Evolutionary conservation across 2,797 vertebrate species (phyloP).

Genomic region (Sciurus carolinensis): DNA sequence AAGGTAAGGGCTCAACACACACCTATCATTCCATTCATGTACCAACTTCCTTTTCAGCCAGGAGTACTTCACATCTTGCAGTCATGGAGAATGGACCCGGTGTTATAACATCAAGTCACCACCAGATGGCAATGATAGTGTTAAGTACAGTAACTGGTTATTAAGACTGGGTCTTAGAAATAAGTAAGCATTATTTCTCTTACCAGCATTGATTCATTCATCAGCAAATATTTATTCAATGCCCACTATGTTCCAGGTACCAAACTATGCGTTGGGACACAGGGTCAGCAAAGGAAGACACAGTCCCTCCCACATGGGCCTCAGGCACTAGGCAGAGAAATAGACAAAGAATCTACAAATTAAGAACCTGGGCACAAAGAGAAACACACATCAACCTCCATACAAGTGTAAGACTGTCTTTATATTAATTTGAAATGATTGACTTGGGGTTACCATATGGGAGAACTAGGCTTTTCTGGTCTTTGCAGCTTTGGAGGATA

Average conservation of each 20-base stretch:
- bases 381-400: neutral
- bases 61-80: neutral
- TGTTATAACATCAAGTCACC: neutral
- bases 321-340: neutral
- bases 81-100: fast-evolving
- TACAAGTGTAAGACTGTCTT: neutral
- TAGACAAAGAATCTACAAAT: neutral
- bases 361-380: neutral
- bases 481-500: neutral
- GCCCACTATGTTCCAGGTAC: neutral
- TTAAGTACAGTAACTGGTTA: neutral
- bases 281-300: neutral
- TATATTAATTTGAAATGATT: neutral
- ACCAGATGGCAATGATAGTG: conserved; percentile 70
- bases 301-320: neutral
- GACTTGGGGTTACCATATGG: neutral
- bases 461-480: neutral
- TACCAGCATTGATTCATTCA: neutral
- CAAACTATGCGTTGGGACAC: neutral
- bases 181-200: neutral
- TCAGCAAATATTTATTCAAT: neutral
- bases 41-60: neutral
- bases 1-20: neutral
- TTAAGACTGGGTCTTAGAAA: neutral
- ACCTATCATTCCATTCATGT: neutral